phyloP scores from a whole-genome alignment of 2,888 invertebrate species.

The Rhodophaea formosa region DNA sequence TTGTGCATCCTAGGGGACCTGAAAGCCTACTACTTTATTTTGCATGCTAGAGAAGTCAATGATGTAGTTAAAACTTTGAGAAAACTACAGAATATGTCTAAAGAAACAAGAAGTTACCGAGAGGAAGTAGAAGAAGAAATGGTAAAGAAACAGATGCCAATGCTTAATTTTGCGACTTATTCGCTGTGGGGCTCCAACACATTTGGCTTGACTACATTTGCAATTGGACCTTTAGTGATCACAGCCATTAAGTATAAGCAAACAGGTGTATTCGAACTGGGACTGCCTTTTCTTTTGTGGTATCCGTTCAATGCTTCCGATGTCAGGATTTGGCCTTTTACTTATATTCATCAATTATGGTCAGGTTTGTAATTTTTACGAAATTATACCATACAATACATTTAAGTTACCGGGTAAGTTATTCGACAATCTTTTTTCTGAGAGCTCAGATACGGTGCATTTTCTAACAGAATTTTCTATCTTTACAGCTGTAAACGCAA shows the following conservation, averaged over 20 bases:
- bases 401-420: too few relatives aligned
- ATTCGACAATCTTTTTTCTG: too few relatives aligned
- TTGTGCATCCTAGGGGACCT: conserved; percentile 38
- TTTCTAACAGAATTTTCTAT: conserved; percentile 11
- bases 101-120: conserved; percentile 14
- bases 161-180: conserved; percentile 31
- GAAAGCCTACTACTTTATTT: conserved; percentile 41
- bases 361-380: conserved; percentile 34
- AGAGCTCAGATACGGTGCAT: too few relatives aligned
- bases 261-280: conserved; percentile 38
- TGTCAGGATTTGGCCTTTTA: conserved; percentile 40
- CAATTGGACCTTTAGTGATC: conserved; percentile 36
- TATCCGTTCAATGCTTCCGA: conserved; percentile 51
- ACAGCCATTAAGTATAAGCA: conserved; percentile 35
- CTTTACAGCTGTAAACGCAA: conserved; percentile 31
- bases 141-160: conserved; percentile 28
- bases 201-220: conserved; percentile 34
- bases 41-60: conserved; percentile 33
- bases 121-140: conserved; percentile 20
- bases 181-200: conserved; percentile 24
- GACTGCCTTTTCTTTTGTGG: conserved; percentile 42
- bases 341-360: conserved; percentile 43
- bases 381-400: too few relatives aligned
- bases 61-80: conserved; percentile 36
- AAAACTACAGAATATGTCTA: conserved; percentile 24